Evolutionary conservation across 2,888 invertebrate species (phyloP), one percentile per base, ranked within the genome.

Genomic region (Cheilosia vernalis): DNA sequence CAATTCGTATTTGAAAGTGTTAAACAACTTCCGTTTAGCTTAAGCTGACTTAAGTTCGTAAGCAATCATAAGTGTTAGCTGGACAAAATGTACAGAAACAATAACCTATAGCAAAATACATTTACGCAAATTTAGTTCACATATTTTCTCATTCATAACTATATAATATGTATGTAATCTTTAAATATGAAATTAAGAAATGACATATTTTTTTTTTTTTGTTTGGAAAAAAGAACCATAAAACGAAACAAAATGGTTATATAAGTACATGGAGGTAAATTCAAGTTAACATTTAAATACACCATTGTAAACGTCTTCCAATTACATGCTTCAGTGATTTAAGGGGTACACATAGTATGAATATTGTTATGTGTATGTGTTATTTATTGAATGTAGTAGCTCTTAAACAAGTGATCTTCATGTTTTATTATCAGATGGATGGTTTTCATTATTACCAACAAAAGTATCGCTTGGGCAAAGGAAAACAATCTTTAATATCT

Each of bases 401-500:
- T 55, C n/a, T 55, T 73, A 24, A 40, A 49, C 24, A 44, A 40
- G 49, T 74, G 80, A 69, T 61, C 40, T 10, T 42, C n/a, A 27
- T 21, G 9, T 37, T 13, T 58, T 37, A 13, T 58, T 69, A 30
- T 63, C 56, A 33, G 17, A 44, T 63, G 61, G 21, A n/a, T 66
- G 24, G 47, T 72, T 37, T 47, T 64, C 17, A 64, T 27, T 51
- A 44, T 67, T 64, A 79, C 58, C 67, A 84, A 77, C 69, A 74
- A 79, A 84, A 79, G 51, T 84, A 84, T 70, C 69, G 74, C 40
- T 80, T 79, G 30, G 84, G 80, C 58, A 79, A 60, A 27, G 79
- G 79, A 44, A 79, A 84, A 70, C 84, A 84, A 84, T 84, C 84
- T 64, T 84, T 84, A 84, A 80, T 84, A 84, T 84, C 84, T 84